A percentile compares a stretch with the other conserved stretches of the same genome.
Evolutionary conservation across 2,797 vertebrate species (phyloP).

Genomic region (Coracias cyanogaster): DNA sequence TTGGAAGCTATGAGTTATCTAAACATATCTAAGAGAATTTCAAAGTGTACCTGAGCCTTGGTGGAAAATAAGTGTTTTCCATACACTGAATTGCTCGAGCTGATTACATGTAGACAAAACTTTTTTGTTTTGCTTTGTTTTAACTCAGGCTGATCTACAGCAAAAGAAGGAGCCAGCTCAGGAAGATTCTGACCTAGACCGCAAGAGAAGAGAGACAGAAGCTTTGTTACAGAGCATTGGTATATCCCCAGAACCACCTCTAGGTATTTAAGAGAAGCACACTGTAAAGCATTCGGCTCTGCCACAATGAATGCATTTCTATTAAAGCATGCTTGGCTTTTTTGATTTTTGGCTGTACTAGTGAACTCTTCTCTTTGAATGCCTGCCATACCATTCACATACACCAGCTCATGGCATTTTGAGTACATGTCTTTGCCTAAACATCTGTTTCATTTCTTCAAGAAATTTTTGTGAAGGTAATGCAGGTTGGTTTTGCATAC

Average conservation of each 20-base stretch:
- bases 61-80: background rate
- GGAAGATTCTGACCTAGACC: slow-evolving; percentile 87
- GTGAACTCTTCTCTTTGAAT: slow-evolving; percentile 65
- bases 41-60: background rate
- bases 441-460: slow-evolving; percentile 34
- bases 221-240: slow-evolving; percentile 90
- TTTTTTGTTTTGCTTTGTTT: background rate
- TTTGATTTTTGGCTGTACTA: slow-evolving; percentile 49
- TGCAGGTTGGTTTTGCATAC: background rate
- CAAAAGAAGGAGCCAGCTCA: slow-evolving; percentile 85
- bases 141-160: slow-evolving; percentile 77
- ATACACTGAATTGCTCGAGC: background rate
- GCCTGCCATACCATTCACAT: slow-evolving; percentile 41
- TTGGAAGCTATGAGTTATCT: background rate
- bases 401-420: slow-evolving; percentile 52
- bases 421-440: slow-evolving; percentile 28
- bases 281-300: slow-evolving; percentile 32
- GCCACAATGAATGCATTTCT: slow-evolving; percentile 17
- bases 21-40: background rate
- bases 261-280: slow-evolving; percentile 81
- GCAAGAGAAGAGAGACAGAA: slow-evolving; percentile 88
- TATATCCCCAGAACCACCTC: slow-evolving; percentile 88
- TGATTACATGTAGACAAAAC: background rate
- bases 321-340: slow-evolving; percentile 60
- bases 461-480: background rate